Conservation (phyloP, 30 jellyfish, hydroid and myxozoan species). For the Hydractinia echinata region DNA sequence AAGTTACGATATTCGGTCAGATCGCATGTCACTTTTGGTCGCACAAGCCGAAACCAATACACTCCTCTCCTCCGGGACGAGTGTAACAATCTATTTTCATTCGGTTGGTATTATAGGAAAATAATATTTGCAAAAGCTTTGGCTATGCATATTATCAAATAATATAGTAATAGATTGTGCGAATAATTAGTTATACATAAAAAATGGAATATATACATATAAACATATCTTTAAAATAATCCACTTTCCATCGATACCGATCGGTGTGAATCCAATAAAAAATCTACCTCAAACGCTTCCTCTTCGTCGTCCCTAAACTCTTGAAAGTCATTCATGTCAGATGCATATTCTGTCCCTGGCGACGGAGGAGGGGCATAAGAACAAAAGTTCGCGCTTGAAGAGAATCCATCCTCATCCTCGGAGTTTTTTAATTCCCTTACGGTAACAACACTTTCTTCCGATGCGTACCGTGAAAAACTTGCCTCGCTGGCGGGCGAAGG, state of each 20-base stretch:
- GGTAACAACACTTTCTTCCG: background rate
- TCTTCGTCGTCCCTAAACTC: slow-evolving; percentile 23
- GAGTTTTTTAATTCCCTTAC: slow-evolving; percentile 1
- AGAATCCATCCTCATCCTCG: background rate
- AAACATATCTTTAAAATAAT: slow-evolving; percentile 9
- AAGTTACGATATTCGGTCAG: too few species aligned
- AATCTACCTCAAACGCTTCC: slow-evolving; percentile 20
- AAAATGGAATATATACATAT: slow-evolving; percentile 10
- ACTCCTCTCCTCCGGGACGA: too few species aligned
- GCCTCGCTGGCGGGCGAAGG: slow-evolving; percentile 37
- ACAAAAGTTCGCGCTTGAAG: slow-evolving; percentile 1
- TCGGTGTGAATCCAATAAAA: slow-evolving; percentile 18
- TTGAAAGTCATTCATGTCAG: slow-evolving; percentile 21
- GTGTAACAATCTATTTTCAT: too few species aligned
- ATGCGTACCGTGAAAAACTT: background rate
- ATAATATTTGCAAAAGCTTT: slow-evolving; percentile 11
- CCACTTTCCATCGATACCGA: background rate
- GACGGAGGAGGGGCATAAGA: slow-evolving; percentile 48
- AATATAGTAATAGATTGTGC: slow-evolving; percentile 7
- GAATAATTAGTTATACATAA: background rate
- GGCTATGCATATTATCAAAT: background rate
- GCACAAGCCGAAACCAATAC: too few species aligned
- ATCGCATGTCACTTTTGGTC: too few species aligned
- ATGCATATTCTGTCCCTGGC: slow-evolving; percentile 29
- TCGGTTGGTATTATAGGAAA: background rate